Evolutionary conservation across 2,888 invertebrate genomes (phyloP).

Genomic region (Platycnemis pennipes): DNA sequence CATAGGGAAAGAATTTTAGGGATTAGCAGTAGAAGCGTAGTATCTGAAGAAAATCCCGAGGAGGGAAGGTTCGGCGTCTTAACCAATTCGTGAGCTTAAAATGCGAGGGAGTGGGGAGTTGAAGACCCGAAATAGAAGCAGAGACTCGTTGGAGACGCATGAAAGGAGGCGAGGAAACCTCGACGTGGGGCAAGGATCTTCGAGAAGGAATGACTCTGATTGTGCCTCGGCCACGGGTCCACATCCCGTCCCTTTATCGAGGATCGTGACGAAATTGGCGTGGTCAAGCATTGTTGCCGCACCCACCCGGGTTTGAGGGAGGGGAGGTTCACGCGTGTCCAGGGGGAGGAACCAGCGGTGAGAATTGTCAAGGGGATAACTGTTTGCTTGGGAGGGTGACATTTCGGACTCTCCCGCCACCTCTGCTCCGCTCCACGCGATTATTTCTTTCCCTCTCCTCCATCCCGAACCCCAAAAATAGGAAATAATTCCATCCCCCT

Average conservation of each 20-base stretch:
- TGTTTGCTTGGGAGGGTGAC: not conserved
- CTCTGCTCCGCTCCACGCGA: not conserved
- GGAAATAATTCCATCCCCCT: not conserved
- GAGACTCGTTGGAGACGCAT: not conserved
- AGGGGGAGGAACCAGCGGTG: not conserved
- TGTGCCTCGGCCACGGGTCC: not conserved
- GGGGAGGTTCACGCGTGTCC: not conserved
- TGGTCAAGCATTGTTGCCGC: not conserved
- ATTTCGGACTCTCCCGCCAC: not conserved
- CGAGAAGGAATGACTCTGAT: not conserved
- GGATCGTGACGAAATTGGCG: constrained; percentile 26
- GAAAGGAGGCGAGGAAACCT: not conserved
- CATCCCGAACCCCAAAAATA: not conserved
- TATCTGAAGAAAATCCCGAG: too few species aligned
- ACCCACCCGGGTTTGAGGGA: not conserved
- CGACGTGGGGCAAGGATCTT: not conserved
- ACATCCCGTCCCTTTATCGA: not conserved
- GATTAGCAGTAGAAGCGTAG: too few species aligned
- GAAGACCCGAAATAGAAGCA: not conserved
- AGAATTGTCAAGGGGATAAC: not conserved
- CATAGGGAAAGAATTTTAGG: too few species aligned
- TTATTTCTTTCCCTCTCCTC: not conserved
- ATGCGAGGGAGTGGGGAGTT: not conserved
- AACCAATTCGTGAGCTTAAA: too few species aligned
- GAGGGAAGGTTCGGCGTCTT: too few species aligned